phyloP scores from a whole-genome alignment of 2,113 vertebrate species.

The Gasterosteus aculeatus region DNA sequence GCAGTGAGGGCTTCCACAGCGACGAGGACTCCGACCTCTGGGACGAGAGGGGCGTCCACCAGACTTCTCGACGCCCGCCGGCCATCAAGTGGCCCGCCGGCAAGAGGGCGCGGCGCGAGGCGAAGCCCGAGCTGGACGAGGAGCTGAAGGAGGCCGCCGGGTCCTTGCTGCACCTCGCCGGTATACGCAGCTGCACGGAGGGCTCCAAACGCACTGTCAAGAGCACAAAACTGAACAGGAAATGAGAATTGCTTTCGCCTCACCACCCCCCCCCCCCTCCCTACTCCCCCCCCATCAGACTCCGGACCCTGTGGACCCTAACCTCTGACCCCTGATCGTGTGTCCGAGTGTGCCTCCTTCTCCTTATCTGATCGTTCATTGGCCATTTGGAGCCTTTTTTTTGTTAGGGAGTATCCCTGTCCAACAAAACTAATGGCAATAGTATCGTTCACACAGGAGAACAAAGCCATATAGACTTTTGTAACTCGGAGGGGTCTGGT shows the following conservation, averaged over 20 bases:
- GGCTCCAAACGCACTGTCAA: conserved; percentile 90
- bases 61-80: conserved; percentile 72
- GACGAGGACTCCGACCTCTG: conserved; percentile 91
- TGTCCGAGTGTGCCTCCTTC: conserved; percentile 78
- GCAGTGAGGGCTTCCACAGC: conserved; percentile 94
- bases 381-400: conserved; percentile 80
- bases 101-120: conserved; percentile 83
- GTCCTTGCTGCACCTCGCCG: conserved; percentile 96
- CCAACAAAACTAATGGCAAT: conserved; percentile 84
- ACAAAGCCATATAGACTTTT: conserved; percentile 98
- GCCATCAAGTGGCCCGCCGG: conserved; percentile 78
- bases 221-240: conserved; percentile 92
- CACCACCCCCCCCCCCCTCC: neutral
- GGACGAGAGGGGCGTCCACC: conserved; percentile 81
- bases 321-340: conserved; percentile 69
- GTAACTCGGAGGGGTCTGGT: conserved; percentile 58
- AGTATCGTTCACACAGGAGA: conserved; percentile 92
- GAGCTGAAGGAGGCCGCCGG: conserved; percentile 98
- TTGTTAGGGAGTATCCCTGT: conserved; percentile 77
- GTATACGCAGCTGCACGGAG: conserved; percentile 91
- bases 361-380: conserved; percentile 78
- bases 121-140: conserved; percentile 92
- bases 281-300: conserved; percentile 49
- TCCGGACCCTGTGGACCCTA: conserved; percentile 73
- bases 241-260: conserved; percentile 77